A percentile compares a stretch with the other conserved stretches of the same genome.
These are phyloP conservation scores for Helicoverpa armigera DNA, from an alignment of 1,140 invertebrate genomes.

Conservation along the genomic window DNA sequence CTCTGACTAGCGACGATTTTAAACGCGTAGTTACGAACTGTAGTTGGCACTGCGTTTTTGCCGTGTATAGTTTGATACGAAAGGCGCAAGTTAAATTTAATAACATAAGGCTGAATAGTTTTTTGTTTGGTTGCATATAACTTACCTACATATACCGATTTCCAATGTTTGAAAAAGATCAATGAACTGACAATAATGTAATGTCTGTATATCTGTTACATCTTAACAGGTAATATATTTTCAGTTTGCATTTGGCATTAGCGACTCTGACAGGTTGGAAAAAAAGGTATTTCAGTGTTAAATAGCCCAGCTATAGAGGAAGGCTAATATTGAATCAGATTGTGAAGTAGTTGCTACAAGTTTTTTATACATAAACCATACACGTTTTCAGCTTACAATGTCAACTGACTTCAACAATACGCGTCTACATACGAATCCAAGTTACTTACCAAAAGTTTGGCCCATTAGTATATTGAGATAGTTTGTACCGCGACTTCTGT, in stretches of 20 bases:
- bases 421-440: neutral
- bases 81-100: no score
- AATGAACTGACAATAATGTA: no score
- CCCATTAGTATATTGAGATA: slow-evolving; percentile 27
- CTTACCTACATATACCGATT: no score
- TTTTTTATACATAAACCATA: neutral
- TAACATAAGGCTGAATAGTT: no score
- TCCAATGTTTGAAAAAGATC: no score
- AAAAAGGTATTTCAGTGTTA: no score
- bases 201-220: no score
- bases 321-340: neutral
- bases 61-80: neutral
- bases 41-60: neutral
- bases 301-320: no score
- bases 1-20: slow-evolving; percentile 41
- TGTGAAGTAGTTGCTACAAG: neutral
- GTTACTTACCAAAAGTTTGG: neutral
- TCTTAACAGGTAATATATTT: no score
- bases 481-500: neutral
- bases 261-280: no score
- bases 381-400: neutral
- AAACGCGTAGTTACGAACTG: neutral
- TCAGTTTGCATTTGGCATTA: no score
- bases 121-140: no score
- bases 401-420: neutral